Evolutionary conservation across 2,888 invertebrate species (phyloP).

Genomic region (Antheraea assamensis): DNA sequence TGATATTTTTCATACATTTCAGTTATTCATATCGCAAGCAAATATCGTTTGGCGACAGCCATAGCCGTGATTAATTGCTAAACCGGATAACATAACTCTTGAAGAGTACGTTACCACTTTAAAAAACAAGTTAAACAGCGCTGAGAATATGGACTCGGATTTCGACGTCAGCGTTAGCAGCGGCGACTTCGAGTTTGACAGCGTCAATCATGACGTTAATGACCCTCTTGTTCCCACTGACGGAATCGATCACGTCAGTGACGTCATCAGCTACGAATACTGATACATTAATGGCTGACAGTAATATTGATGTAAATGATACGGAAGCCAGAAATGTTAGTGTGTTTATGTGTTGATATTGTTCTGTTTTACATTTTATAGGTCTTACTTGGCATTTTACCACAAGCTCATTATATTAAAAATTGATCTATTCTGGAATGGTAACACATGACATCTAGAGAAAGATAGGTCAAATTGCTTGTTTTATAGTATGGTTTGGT

Average conservation of each 20-base stretch:
- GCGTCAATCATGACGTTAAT: constrained; percentile 26
- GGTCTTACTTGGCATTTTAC: too few relatives aligned
- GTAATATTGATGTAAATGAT: neutral
- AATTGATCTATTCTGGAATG: too few relatives aligned
- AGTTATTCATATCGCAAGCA: constrained; percentile 54
- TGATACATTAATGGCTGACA: neutral
- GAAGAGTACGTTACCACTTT: constrained; percentile 46
- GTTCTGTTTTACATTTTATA: too few relatives aligned
- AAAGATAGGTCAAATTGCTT: too few relatives aligned
- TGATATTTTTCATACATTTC: constrained; percentile 29
- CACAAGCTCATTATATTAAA: too few relatives aligned
- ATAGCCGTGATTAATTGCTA: constrained; percentile 53
- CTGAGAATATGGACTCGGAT: constrained; percentile 34
- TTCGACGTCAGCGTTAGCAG: constrained; percentile 49
- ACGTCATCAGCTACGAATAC: neutral
- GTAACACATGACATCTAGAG: too few relatives aligned
- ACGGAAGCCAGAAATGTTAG: neutral
- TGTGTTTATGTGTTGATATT: too few relatives aligned
- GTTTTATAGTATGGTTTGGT: too few relatives aligned
- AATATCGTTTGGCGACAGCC: constrained; percentile 52
- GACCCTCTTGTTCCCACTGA: constrained; percentile 25
- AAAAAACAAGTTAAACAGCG: constrained; percentile 41
- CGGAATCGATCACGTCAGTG: neutral
- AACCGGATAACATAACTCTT: constrained; percentile 46
- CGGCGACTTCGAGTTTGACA: constrained; percentile 53